Conservation (phyloP, 2,797 vertebrate species). For the Calcarius lapponicus region DNA sequence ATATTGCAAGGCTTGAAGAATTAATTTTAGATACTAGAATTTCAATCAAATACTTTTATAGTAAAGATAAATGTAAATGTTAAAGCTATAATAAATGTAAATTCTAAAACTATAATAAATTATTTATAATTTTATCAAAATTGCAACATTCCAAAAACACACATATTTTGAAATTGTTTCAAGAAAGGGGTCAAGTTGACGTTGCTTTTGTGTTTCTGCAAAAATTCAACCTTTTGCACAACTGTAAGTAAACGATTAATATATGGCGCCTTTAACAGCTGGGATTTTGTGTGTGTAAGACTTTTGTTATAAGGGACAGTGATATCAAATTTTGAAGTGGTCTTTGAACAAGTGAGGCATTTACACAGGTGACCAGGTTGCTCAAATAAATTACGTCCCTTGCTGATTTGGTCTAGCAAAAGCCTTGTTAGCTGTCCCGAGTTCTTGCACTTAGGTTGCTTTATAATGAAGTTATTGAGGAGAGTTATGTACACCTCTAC, state of each 20-base stretch:
- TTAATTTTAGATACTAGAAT: not conserved
- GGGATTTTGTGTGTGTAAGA: not conserved
- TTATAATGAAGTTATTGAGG: not conserved
- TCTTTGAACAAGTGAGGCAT: not conserved
- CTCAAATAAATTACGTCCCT: not conserved
- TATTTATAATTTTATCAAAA: not conserved
- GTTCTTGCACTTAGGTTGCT: not conserved
- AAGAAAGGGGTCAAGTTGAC: not conserved
- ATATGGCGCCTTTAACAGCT: not conserved
- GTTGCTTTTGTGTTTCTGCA: not conserved
- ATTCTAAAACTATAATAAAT: not conserved
- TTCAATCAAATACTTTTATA: not conserved
- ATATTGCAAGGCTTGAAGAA: not conserved
- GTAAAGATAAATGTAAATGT: not conserved
- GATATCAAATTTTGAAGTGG: not conserved
- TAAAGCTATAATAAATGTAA: not conserved
- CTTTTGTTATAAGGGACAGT: not conserved
- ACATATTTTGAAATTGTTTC: rapidly evolving
- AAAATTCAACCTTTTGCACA: not conserved
- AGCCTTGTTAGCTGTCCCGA: not conserved
- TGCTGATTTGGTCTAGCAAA: not conserved
- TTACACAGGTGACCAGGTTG: not conserved
- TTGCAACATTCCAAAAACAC: rapidly evolving
- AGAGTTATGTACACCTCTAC: not conserved
- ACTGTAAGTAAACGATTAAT: not conserved